Evolutionary conservation across 2,797 vertebrate genomes (phyloP).

Genomic region (Momotus momota): DNA sequence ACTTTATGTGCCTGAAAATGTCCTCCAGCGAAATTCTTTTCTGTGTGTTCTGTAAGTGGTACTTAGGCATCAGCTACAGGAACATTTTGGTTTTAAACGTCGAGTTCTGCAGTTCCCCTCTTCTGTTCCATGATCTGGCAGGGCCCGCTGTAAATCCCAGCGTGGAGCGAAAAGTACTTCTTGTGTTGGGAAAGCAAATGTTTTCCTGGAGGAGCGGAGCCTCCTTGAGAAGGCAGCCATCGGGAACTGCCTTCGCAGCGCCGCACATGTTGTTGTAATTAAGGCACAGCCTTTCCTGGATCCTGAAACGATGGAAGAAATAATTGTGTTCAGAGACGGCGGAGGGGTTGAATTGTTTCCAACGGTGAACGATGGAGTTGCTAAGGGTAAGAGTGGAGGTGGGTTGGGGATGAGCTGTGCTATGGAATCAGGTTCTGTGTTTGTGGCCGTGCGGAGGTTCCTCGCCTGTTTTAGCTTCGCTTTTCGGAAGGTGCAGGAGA

Average conservation of each 20-base stretch:
- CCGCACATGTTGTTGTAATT: conserved; percentile 39
- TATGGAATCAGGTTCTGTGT: accelerated
- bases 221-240: not conserved
- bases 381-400: not conserved
- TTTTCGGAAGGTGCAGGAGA: not conserved
- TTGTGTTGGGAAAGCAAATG: not conserved
- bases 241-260: not conserved
- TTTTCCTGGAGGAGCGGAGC: conserved; percentile 4
- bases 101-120: not conserved
- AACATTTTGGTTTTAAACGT: not conserved
- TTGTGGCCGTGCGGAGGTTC: not conserved
- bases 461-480: not conserved
- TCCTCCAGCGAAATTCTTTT: not conserved
- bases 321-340: not conserved
- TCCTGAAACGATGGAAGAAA: not conserved
- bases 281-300: conserved; percentile 52
- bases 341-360: not conserved
- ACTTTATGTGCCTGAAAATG: not conserved
- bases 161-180: not conserved
- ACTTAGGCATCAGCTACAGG: not conserved
- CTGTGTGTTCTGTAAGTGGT: not conserved
- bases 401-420: not conserved
- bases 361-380: accelerated
- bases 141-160: not conserved
- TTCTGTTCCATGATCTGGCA: not conserved